Base-by-base conservation (phyloP, 1,140 invertebrate genomes). In the Achroia grisella region DNA sequence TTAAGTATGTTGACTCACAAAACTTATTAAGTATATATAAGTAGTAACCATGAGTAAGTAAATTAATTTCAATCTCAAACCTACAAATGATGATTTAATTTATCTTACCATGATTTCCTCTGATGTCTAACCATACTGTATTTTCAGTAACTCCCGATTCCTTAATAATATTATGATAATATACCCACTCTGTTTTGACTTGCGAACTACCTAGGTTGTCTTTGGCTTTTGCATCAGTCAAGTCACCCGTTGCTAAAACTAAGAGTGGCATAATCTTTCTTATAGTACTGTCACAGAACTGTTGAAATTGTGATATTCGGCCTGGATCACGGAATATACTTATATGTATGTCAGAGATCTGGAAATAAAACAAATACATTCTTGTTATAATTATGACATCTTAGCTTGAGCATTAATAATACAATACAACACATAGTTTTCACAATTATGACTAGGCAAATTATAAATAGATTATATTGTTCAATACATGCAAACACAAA, bases 321-420 rank as follows among this genome's bases (percentile, higher is more conserved):
- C 86, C 87, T 30, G 86, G 86, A 74, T 96, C 95, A 71, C 90
- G 88, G 80, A 94, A 97, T 72, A 94, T 90, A 74, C 95, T 97
- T 44, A 98, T 90, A 77, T 98, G 96, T 42, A 97, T 89, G 82
- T 98, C 96, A 42, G 93, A 93, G 62, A 96, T 92, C 93, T 95
- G 49, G n/a, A 89, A 46, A 52, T 10, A 29, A 36, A 29, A 44
- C 33, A 11, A 23, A n/a, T n/a, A n/a, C n/a, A n/a, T n/a, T n/a
- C n/a, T n/a, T n/a, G n/a, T n/a, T n/a, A n/a, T n/a, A n/a, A n/a
- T n/a, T n/a, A n/a, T n/a, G n/a, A n/a, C n/a, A n/a, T n/a, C n/a
- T n/a, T n/a, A n/a, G n/a, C n/a, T n/a, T n/a, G n/a, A n/a, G n/a
- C n/a, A n/a, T n/a, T n/a, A n/a, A n/a, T n/a, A n/a, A n/a, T n/a